Evolutionary conservation across 2,888 invertebrate genomes (phyloP).

Genomic region (Atethmia centrago): DNA sequence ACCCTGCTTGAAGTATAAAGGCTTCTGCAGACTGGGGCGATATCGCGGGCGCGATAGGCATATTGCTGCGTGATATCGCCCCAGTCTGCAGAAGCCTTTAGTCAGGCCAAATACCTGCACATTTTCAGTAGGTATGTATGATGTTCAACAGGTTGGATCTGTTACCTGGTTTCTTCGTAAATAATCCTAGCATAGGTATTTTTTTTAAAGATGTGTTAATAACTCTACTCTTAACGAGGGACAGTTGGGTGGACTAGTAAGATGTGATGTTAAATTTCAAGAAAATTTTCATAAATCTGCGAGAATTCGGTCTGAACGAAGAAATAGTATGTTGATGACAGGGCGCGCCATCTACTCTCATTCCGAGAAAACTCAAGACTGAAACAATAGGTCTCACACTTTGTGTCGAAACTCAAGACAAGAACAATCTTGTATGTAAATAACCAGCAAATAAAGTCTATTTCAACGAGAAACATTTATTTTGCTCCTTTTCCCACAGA

Average conservation of each 20-base stretch:
- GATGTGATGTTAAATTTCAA: not conserved
- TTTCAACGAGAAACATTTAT: not conserved
- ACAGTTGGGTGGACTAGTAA: no score
- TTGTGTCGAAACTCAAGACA: no score
- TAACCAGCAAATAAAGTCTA: not conserved
- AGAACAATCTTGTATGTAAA: slow-evolving; percentile 3
- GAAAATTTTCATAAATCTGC: not conserved
- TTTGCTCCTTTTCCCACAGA: slow-evolving; percentile 12
- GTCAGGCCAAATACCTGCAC: not conserved
- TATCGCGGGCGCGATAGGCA: no score
- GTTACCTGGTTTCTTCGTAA: not conserved
- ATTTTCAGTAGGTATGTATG: not conserved
- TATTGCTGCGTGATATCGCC: no score
- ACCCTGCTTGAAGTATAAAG: no score
- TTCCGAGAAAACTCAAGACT: slow-evolving; percentile 9
- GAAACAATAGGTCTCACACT: no score
- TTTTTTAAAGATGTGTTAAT: not conserved
- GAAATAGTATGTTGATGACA: not conserved
- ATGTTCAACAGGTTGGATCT: not conserved
- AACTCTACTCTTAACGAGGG: no score
- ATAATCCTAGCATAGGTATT: not conserved
- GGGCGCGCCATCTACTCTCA: slow-evolving; percentile 27
- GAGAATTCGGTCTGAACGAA: not conserved
- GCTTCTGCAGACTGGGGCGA: no score
- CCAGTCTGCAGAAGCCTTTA: no score